These are phyloP conservation scores for Dendronephthya gigantea DNA, from an alignment of 64 coral and sea anemone genomes.

Conservation along the genomic window DNA sequence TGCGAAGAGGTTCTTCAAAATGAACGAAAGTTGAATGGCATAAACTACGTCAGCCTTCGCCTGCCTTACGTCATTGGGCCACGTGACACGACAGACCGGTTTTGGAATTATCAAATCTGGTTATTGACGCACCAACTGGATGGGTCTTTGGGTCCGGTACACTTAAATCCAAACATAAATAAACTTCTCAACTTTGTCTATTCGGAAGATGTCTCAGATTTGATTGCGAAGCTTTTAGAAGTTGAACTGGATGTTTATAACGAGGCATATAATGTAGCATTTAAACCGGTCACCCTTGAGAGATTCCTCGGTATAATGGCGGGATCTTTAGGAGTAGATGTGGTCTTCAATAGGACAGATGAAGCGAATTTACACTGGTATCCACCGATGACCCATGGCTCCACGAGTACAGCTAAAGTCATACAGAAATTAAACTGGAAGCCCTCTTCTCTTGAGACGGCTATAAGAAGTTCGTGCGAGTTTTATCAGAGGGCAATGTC, in stretches of 20 bases:
- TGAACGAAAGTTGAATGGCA: conserved; percentile 36
- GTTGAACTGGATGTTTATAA: conserved; percentile 38
- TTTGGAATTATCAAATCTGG: conserved; percentile 90
- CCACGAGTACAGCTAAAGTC: conserved; percentile 59
- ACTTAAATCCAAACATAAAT: conserved; percentile 33
- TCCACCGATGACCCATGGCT: conserved; percentile 67
- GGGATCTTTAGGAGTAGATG: conserved; percentile 48
- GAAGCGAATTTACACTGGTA: background rate
- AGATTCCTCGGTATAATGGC: conserved; percentile 58
- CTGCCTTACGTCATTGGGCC: conserved; percentile 78
- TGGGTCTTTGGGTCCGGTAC: conserved; percentile 36
- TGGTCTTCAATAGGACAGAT: conserved; percentile 41
- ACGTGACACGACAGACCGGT: conserved; percentile 79
- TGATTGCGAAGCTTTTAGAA: conserved; percentile 28
- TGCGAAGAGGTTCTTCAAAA: conserved; percentile 52
- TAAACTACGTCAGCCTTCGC: conserved; percentile 45
- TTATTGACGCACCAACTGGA: conserved; percentile 50
- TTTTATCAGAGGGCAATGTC: conserved; percentile 85
- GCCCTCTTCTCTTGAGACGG: conserved; percentile 35
- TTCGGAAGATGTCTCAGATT: conserved; percentile 51
- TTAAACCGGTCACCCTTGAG: conserved; percentile 53
- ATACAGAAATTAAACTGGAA: conserved; percentile 48
- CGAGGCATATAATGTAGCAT: conserved; percentile 78
- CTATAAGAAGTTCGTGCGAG: conserved; percentile 45
- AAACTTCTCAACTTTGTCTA: conserved; percentile 55